Base-by-base conservation (phyloP, 2,888 invertebrate species). In the Drosophila peninsularis region DNA sequence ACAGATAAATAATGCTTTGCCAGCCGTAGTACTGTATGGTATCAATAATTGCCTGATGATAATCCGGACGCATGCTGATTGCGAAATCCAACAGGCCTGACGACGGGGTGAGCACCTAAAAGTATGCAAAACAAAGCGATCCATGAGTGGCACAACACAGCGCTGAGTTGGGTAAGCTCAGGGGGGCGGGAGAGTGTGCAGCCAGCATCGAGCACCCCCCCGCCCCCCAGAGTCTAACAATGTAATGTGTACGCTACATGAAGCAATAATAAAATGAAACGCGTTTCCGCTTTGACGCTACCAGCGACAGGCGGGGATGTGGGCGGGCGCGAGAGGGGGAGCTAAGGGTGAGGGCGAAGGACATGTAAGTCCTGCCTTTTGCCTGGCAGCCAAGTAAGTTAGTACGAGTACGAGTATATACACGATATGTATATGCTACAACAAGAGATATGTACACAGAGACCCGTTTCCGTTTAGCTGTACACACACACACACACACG, bases 1-100 rank as follows among this genome's bases (percentile, higher is more conserved):
- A 96, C 80, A 96, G 93, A 93, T 96, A 96, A 91, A 96, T 95
- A 89, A 96, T 95, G 91, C 95, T 94, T 81, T 94, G 94, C 96
- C 96, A 97, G 67, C 95, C 96, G 92, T 99, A 99, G 93, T 97
- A 96, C 76, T 96, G 94, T 89, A 99, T 97, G 65, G 98, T 96
- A 93, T 98, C 98, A 81, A 98, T 96, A 91, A 99, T 96, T 65
- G 99, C 98, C 90, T 96, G 96, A 92, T 98, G 97, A 93, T 98
- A 98, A 93, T 98, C 97, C 41, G 99, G 99, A 73, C 98, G 95
- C 96, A 99, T 96, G 92, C 97, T 97, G 90, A 98, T 96, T 57
- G 97, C 98, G 91, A 96, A 97, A 93, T 97, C 97, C 88, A 97
- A 94, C 84, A 96, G 95, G n/a, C 97, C 97, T 3, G 97, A 97